Percentiles rank a stretch among this genome's conserved stretches.
phyloP scores from a whole-genome alignment of 2,888 invertebrate species.

The Tigriopus californicus region DNA sequence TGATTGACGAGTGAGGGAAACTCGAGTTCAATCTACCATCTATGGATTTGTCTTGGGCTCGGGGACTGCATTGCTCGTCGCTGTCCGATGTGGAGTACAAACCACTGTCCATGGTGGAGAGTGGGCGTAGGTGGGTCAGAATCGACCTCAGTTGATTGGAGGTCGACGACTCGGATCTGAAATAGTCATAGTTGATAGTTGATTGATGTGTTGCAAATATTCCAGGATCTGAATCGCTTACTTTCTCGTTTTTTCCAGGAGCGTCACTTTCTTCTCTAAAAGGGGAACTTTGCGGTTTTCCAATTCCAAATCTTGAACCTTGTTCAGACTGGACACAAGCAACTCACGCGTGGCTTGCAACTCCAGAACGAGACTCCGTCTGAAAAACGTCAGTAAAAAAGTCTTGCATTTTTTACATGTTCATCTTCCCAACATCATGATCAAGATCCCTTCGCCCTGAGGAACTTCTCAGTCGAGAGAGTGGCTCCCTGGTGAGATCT shows the following conservation, averaged over 20 bases:
- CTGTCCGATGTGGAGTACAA: conserved; percentile 11
- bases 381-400: background rate
- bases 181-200: background rate
- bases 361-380: conserved; percentile 6
- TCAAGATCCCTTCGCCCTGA: too few species aligned
- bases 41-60: too few species aligned
- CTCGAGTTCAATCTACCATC: too few species aligned
- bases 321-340: background rate
- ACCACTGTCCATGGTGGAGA: conserved; percentile 13
- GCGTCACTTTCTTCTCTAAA: background rate
- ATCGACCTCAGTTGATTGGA: too few species aligned
- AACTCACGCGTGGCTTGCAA: conserved; percentile 11
- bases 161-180: too few species aligned
- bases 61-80: background rate
- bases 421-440: background rate
- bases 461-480: too few species aligned
- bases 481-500: too few species aligned
- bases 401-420: background rate
- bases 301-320: conserved; percentile 14
- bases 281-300: conserved; percentile 3
- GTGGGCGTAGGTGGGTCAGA: background rate
- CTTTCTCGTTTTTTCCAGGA: background rate
- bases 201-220: background rate
- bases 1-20: too few species aligned
- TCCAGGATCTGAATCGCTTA: too few species aligned